phyloP scores from a whole-genome alignment of 2,888 invertebrate genomes.

The Elgonia sp. region DNA sequence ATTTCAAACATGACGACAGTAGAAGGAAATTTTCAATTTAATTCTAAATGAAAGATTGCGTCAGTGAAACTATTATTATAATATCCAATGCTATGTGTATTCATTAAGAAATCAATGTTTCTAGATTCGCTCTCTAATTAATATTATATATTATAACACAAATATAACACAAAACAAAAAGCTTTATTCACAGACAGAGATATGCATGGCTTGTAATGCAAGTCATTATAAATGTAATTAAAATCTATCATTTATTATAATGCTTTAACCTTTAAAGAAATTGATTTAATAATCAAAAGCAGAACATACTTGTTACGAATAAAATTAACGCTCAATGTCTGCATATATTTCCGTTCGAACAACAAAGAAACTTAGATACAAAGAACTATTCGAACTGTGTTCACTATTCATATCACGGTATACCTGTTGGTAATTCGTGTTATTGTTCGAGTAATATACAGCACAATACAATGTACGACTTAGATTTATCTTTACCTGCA shows the following conservation, averaged over 20 bases:
- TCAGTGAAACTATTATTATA: constrained; percentile 8
- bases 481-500: too few relatives aligned
- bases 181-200: background rate
- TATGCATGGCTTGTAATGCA: background rate
- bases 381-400: constrained; percentile 11
- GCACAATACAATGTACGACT: too few relatives aligned
- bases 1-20: constrained; percentile 1
- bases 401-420: constrained; percentile 27
- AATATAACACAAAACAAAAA: constrained; percentile 3
- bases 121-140: constrained; percentile 11
- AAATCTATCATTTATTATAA: background rate
- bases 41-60: background rate
- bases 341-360: constrained; percentile 7
- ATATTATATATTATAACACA: background rate
- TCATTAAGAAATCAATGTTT: constrained; percentile 6
- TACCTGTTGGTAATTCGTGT: constrained; percentile 33
- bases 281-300: too few relatives aligned
- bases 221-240: background rate
- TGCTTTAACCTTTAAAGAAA: too few relatives aligned
- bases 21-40: constrained; percentile 3
- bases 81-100: constrained; percentile 4
- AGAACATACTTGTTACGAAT: too few relatives aligned
- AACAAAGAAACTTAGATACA: background rate
- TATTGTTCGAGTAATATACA: constrained; percentile 16
- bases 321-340: background rate